Evolutionary conservation across 2,888 invertebrate genomes (phyloP).

Genomic region (Chironomus tentans): DNA sequence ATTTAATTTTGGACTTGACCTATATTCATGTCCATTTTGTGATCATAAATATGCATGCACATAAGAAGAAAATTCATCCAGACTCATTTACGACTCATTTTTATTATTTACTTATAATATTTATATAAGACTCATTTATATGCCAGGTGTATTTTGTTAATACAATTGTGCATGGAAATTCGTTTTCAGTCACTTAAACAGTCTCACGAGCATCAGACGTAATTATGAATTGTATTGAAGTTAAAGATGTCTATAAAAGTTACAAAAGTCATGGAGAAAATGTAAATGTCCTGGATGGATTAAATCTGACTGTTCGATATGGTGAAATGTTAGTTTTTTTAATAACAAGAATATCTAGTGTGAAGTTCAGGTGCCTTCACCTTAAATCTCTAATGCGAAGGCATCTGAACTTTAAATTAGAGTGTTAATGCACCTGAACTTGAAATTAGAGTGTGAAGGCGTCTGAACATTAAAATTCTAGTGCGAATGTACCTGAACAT

Average conservation of each 20-base stretch:
- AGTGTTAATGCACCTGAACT: neutral
- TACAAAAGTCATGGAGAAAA: neutral
- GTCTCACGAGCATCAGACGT: too few species aligned
- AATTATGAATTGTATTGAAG: neutral
- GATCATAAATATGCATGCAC: neutral
- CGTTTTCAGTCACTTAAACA: too few species aligned
- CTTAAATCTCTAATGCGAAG: neutral
- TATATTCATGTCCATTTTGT: conserved; percentile 2
- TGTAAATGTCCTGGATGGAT: neutral
- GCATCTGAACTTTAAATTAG: too few species aligned
- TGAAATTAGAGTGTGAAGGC: too few species aligned
- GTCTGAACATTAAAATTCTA: too few species aligned
- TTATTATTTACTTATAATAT: too few species aligned
- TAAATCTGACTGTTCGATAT: neutral
- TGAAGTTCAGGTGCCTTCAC: too few species aligned
- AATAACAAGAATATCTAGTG: too few species aligned
- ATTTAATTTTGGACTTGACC: neutral
- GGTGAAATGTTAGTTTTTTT: neutral
- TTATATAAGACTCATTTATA: too few species aligned
- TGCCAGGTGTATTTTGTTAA: too few species aligned
- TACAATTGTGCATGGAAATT: too few species aligned
- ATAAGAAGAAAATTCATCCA: neutral
- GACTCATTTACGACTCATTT: neutral
- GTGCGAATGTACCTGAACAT: too few species aligned
- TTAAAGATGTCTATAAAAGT: neutral